A percentile compares a stretch with the other conserved stretches of the same genome.
Conservation (phyloP, 2,113 vertebrate species). For the Lynx canadensis region DNA sequence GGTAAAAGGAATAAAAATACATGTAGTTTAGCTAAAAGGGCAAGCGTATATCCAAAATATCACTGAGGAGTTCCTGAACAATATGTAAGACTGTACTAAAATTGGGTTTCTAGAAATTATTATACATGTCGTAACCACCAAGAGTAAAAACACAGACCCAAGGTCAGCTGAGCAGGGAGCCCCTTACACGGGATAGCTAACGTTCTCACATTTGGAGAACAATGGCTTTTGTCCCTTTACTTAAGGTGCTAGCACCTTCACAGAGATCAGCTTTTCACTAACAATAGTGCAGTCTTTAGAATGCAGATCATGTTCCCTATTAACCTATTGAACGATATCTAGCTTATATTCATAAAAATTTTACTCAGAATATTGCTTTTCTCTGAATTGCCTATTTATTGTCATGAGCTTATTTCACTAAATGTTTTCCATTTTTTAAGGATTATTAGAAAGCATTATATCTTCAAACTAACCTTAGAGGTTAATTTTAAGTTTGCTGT, state of each 20-base stretch:
- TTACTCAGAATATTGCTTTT: background rate
- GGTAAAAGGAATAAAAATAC: background rate
- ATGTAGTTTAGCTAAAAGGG: background rate
- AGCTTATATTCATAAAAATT: background rate
- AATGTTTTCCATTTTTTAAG: background rate
- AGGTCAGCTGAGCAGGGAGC: background rate
- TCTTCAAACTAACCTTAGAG: background rate
- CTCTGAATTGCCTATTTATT: background rate
- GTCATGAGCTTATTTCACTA: background rate
- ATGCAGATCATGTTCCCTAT: background rate
- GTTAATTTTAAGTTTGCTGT: background rate
- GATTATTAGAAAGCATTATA: background rate
- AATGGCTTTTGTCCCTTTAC: background rate
- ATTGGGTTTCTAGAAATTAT: constrained; percentile 3
- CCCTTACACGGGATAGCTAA: background rate
- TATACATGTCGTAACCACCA: background rate
- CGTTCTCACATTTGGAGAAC: background rate
- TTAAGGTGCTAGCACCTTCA: background rate
- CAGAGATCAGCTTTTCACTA: background rate
- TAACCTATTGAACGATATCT: background rate
- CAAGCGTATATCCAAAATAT: background rate
- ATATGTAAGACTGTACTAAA: background rate
- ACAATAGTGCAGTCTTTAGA: background rate
- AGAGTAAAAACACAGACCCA: background rate
- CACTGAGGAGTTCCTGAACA: background rate